Conservation (phyloP, 2,888 invertebrate species). For the Acrocera orbiculus region DNA sequence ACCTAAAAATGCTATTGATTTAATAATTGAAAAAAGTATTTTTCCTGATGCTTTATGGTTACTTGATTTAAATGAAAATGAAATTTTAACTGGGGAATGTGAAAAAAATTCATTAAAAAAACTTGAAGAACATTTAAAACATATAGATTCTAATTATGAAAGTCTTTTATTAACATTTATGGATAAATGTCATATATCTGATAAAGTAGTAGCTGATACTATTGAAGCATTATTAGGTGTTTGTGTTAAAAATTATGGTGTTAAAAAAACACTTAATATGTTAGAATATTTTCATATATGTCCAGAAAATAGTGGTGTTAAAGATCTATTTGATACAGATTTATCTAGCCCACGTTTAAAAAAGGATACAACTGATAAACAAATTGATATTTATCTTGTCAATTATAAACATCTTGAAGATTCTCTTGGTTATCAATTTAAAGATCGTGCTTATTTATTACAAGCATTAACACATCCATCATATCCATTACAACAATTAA, state of each 20-base stretch:
- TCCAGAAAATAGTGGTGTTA: conserved; percentile 30
- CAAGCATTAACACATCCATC: conserved; percentile 92
- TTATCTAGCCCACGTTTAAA: conserved; percentile 21
- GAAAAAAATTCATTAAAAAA: conserved; percentile 15
- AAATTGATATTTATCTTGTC: conserved; percentile 34
- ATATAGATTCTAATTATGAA: too few species aligned
- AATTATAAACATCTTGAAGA: conserved; percentile 38
- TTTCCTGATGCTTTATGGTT: conserved; percentile 34
- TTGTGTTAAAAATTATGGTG: conserved; percentile 40
- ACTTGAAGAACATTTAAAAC: conserved; percentile 12
- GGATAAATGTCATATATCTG: conserved; percentile 33
- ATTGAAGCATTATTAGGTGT: conserved; percentile 67
- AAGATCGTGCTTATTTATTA: conserved; percentile 59
- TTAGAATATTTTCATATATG: conserved; percentile 47
- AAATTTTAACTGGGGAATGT: conserved; percentile 24
- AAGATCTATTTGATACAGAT: conserved; percentile 20
- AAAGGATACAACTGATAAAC: conserved; percentile 23
- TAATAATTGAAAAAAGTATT: conserved; percentile 18
- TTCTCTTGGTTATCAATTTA: conserved; percentile 56
- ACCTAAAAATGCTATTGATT: conserved; percentile 31
- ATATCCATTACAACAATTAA: conserved; percentile 60
- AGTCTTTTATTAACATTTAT: conserved; percentile 29
- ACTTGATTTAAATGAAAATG: conserved; percentile 30
- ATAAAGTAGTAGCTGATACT: conserved; percentile 58
- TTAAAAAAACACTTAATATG: conserved; percentile 33